Base-by-base conservation (phyloP, 2,888 invertebrate species). In the Cremastinae sp. region DNA sequence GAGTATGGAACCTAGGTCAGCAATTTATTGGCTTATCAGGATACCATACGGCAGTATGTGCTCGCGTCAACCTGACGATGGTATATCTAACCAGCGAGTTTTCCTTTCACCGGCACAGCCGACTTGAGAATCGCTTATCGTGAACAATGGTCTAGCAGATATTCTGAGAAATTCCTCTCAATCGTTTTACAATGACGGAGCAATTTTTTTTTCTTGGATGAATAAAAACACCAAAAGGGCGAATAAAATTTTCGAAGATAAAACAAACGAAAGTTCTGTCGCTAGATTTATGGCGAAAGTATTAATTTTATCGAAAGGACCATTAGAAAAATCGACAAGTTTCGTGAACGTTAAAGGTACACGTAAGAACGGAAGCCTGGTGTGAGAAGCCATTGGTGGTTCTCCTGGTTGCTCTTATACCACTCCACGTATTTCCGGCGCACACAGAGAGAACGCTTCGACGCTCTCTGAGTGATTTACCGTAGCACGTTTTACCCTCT, bases 391-490 rank as follows among this genome's bases (percentile, higher is more conserved):
- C 35, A 3, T 55, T 35, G 22, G 37, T 9, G 16, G 56, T 20
- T 56, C 18, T 56, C 39, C 39, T 16, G 18, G 39, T 56, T 56
- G 18, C 10, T 39, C 37, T 56, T 56, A 18, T 16, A 39, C 37
- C 18, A 35, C 10, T 37, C 0, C 16, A 9, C 18, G 7, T 49
- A 14, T 3, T 49, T 18, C 5, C 18, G 18, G 16, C 3, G 8
- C 18, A 3, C 16, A 47, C 49, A 14, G 14, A 58, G 41, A 43
- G 41, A 43, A 59, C 41, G 28, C 18, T 22, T 41, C 9, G 41
- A 68, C 43, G 53, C 22, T 66, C 28, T 49, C 35, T 2, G 49
- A 49, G 49, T 65, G 70, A 75, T 75, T 66, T 71, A 66, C 37
- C 28, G 5, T 12, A 22, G 41, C 41, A 49, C 35, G 28, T 61